A percentile compares a stretch with the other conserved stretches of the same genome.
phyloP scores from a whole-genome alignment of 2,797 vertebrate genomes.

The Gymnothorax reevesii region DNA sequence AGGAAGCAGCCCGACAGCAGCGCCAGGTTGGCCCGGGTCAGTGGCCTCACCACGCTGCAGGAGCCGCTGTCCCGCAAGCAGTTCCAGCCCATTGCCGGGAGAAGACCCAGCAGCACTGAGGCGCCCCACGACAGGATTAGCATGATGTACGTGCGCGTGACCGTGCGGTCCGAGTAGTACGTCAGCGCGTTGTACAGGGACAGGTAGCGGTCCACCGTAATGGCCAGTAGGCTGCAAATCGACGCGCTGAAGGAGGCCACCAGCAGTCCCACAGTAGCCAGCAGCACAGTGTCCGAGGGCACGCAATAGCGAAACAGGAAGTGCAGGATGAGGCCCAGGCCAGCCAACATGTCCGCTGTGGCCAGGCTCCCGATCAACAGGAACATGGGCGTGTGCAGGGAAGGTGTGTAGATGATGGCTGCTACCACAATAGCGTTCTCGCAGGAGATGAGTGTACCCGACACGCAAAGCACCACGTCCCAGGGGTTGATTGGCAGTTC shows the following conservation, averaged over 20 bases:
- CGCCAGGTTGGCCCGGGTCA: constrained; percentile 83
- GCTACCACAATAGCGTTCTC: constrained; percentile 90
- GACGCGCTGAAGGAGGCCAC: constrained; percentile 87
- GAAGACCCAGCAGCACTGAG: constrained; percentile 78
- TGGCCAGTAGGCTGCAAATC: constrained; percentile 86
- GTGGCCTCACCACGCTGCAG: constrained; percentile 83
- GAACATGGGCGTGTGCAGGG: constrained; percentile 87
- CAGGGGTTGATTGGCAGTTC: constrained; percentile 70
- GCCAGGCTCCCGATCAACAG: constrained; percentile 89
- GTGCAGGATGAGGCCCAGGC: constrained; percentile 84
- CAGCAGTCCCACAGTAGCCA: constrained; percentile 84
- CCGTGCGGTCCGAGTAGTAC: constrained; percentile 83
- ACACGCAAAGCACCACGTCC: constrained; percentile 86
- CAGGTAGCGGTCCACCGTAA: constrained; percentile 90
- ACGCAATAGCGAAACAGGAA: constrained; percentile 81
- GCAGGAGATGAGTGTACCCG: constrained; percentile 84
- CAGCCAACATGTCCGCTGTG: constrained; percentile 85
- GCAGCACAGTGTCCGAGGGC: constrained; percentile 71
- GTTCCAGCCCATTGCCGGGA: constrained; percentile 89
- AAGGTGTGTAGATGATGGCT: constrained; percentile 81
- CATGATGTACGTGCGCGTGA: constrained; percentile 80
- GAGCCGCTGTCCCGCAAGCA: constrained; percentile 72
- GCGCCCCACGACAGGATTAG: constrained; percentile 83
- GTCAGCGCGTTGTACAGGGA: constrained; percentile 90
- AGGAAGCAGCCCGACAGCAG: constrained; percentile 85